Evolutionary conservation across 2,888 invertebrate genomes (phyloP), one percentile per base, ranked within the genome.

Genomic region (Cyrtodaria siliqua): DNA sequence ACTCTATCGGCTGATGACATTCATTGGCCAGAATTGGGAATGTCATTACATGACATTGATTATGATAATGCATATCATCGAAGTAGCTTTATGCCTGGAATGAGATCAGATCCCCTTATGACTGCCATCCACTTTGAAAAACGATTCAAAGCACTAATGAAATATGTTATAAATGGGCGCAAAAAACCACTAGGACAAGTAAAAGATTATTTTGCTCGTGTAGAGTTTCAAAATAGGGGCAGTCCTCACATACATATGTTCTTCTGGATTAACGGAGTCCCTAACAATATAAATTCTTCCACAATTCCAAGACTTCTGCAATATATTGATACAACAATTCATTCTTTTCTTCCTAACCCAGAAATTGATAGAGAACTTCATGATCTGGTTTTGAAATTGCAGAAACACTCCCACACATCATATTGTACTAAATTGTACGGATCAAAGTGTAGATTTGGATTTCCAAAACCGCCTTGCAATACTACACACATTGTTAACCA

Each of bases 401-500:
- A 73, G 33, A 73, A 63, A 27, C 77, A 77, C 27, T 23, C 42
- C n/a, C 77, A 77, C 47, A 47, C 77, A 12, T 16, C 62, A 33
- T 77, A 77, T 60, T 78, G 78, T 40, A 64, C 69, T n/a, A n/a
- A n/a, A n/a, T n/a, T n/a, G 59, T 27, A 44, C 52, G 42, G 44
- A 27, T 47, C 20, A 40, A 55, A 53, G 20, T 77, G 77, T 49
- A 44, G 77, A 40, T 72, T 77, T 71, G 71, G 77, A 24, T 77
- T 68, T 50, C 72, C 77, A 44, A 62, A 40, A 23, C 56, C 29
- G 29, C 26, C 33, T 42, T 60, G 52, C 38, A 49, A n/a, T 20
- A 29, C 52, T 47, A 78, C 73, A 20, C 40, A 40, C 38, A 56
- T 63, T 27, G 23, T 49, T 14, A 29, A 38, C 26, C 38, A 56